Evolutionary conservation across 2,888 invertebrate species (phyloP), one percentile per base, ranked within the genome.

Genomic region (Parelbella ahira): DNA sequence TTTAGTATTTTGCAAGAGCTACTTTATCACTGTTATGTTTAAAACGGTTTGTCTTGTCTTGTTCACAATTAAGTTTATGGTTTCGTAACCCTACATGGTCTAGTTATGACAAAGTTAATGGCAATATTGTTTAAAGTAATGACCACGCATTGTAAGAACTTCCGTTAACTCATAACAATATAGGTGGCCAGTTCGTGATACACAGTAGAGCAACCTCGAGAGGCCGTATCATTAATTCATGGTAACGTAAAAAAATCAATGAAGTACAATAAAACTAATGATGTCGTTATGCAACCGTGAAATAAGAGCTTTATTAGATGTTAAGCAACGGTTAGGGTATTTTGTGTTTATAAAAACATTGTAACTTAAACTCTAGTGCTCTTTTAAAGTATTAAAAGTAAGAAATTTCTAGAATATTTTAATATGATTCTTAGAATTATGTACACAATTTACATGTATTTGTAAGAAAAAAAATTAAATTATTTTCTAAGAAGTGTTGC

Each of bases 61-160:
- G 15, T 37, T 29, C 15, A 25, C 12, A 34, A 20, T 37, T 20
- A 37, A 25, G 18, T 21, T 33, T 19, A 11, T 18, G 25, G 15
- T 37, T 37, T 23, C 11, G 11, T 24, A 30, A 39, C 38, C 18
- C 18, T 30, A 9, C 30, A 23, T 18, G 38, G 30, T 19, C 38
- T 23, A 24, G 30, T 38, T 30, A 38, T 38, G 38, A 23, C 38
- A 38, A 38, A 30, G 24, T 11, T 21, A 28, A 37, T 28, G 9
- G 8, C 28, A 37, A 23, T 10, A 21, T 8, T 7, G 12, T 21
- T 3, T 15, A 21, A 33, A 21, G 3, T 21, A 13, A 12, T 33
- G 12, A 8, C 21, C 33, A 6, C n/a, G n/a, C n/a, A n/a, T n/a
- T n/a, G n/a, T n/a, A 12, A 27, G 2, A 10, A 12, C 27, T 27